A percentile compares a stretch with the other conserved stretches of the same genome.
These are phyloP conservation scores for Bradypus variegatus DNA, from an alignment of 2,797 vertebrate species.

Conservation along the genomic window DNA sequence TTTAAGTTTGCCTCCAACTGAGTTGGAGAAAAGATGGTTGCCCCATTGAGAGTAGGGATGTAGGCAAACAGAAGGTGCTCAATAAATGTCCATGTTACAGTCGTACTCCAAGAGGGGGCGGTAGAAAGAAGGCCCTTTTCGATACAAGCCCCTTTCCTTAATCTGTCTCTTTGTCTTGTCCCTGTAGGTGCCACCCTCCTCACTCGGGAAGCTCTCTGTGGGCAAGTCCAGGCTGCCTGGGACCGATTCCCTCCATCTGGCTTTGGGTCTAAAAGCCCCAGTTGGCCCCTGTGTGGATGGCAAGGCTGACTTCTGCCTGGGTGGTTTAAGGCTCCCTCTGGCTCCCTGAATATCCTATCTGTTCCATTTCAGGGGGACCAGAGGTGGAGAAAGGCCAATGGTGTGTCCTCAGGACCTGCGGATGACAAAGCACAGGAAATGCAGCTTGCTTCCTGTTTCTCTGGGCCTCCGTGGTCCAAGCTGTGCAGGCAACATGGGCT, in stretches of 20 bases:
- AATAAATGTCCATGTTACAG: background rate
- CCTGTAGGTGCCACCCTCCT: background rate
- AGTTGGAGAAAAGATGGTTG: background rate
- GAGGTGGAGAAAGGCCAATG: background rate
- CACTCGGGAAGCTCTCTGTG: background rate
- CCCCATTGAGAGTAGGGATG: background rate
- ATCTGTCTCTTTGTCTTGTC: background rate
- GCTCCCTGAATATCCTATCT: background rate
- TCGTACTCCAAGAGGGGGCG: background rate
- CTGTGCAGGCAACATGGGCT: background rate
- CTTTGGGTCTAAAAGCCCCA: accelerated
- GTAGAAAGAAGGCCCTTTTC: background rate
- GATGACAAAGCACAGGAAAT: background rate
- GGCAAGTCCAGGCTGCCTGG: background rate
- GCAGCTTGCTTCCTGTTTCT: background rate
- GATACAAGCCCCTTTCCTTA: background rate
- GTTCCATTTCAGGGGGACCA: background rate
- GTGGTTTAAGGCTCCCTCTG: background rate
- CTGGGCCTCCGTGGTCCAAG: background rate
- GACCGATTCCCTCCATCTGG: accelerated
- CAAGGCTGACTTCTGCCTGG: background rate
- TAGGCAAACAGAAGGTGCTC: background rate
- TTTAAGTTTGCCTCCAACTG: background rate
- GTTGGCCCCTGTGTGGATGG: background rate
- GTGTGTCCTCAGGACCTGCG: background rate